Evolutionary conservation across 2,113 vertebrate genomes (phyloP), one percentile per base, ranked within the genome.

Genomic region (Amblyornis subalaris): DNA sequence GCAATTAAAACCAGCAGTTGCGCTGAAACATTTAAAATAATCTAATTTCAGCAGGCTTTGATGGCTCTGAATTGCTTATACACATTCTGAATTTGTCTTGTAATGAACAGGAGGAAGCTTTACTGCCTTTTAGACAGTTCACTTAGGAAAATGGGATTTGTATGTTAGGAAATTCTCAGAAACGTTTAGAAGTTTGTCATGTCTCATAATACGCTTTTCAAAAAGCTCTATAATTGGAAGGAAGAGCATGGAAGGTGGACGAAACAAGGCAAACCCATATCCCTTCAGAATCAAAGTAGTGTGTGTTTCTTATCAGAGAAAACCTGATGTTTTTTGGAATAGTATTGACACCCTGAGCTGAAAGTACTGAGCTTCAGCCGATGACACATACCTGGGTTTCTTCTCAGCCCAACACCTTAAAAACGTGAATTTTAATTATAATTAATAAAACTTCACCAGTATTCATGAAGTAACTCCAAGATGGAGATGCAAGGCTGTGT

Each of bases 41-140:
- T 40, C 3, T 19, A 3, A 57, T 79, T 95, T 81, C 40, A 8
- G 17, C 9, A 29, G 62, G 14, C 38, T 81, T 42, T 70, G 86
- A 18, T 6, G 26, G 50, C 53, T 84, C 69, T 3, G 54, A 51
- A 25, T 61, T 38, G 78, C 64, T 88, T 47, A 1, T 25, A 7
- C 4, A 0, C 13, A 0, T 71, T 55, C 29, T 35, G 23, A 62
- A 33, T 38, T 36, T 36, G 0, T 8, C 11, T 36, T 36, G 24
- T 51, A 29, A 18, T 4, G 14, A 78, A 2, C 26, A 13, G 20
- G 28, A 16, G 54, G 31, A 60, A 61, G 44, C 61, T 65, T 75
- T 48, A 7, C 0, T 6, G 45, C 20, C 73, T 60, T 60, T 67
- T 9, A 23, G 61, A 1, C 14, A 15, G 7, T n/a, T 89, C 44